phyloP scores from a whole-genome alignment of 1,140 invertebrate genomes.

The Halyomorpha halys region DNA sequence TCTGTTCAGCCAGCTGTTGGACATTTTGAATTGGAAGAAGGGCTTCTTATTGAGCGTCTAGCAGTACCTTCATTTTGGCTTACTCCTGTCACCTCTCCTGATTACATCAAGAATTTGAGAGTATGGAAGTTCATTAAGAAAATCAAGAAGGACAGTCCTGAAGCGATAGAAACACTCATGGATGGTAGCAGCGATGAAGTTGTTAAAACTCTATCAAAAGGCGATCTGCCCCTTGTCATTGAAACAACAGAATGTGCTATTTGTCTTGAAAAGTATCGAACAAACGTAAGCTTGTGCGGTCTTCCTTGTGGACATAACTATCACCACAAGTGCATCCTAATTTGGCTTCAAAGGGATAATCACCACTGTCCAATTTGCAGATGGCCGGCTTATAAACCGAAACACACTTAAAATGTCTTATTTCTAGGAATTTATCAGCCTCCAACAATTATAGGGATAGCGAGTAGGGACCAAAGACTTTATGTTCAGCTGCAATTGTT shows the following conservation, averaged over 20 bases:
- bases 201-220: constrained; percentile 12
- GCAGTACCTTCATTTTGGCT: constrained; percentile 42
- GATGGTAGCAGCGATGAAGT: constrained; percentile 4
- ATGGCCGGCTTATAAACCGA: constrained; percentile 41
- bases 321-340: constrained; percentile 42
- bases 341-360: constrained; percentile 43
- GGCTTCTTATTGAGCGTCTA: constrained; percentile 37
- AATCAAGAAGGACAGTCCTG: constrained; percentile 15
- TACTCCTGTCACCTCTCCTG: constrained; percentile 36
- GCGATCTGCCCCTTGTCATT: constrained; percentile 15
- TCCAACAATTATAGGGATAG: constrained; percentile 2
- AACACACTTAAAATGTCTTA: constrained; percentile 10
- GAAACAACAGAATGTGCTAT: constrained; percentile 41
- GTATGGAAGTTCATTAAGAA: constrained; percentile 36
- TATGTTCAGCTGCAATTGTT: not conserved
- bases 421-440: not conserved
- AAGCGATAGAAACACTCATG: constrained; percentile 20
- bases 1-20: constrained; percentile 30
- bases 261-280: constrained; percentile 42
- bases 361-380: constrained; percentile 46
- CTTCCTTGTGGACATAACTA: constrained; percentile 46
- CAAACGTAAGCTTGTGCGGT: constrained; percentile 38
- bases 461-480: constrained; percentile 13
- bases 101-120: constrained; percentile 45
- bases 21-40: constrained; percentile 34